Conservation (phyloP, 2,888 invertebrate species). For the Pristionchus exspectatus region DNA sequence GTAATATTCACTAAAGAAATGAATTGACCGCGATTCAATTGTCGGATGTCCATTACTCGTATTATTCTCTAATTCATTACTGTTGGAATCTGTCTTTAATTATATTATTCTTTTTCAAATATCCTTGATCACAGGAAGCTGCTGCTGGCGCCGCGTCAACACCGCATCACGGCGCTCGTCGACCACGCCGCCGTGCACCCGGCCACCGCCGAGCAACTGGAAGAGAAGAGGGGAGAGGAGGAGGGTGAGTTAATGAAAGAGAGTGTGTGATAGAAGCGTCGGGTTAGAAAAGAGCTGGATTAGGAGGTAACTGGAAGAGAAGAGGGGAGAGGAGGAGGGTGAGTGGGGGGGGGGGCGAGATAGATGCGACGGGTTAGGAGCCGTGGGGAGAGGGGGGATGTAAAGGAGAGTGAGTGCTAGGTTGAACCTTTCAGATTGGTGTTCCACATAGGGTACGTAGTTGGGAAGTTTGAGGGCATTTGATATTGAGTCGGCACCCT, state of each 20-base stretch:
- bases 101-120: background rate
- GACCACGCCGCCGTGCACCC: constrained; percentile 20
- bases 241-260: background rate
- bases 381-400: too few species aligned
- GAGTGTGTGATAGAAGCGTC: background rate
- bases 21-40: too few species aligned
- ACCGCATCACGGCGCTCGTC: background rate
- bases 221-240: background rate
- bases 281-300: background rate
- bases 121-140: background rate
- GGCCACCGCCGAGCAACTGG: background rate
- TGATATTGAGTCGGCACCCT: too few species aligned
- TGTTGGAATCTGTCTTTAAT: too few species aligned
- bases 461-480: too few species aligned
- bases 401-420: too few species aligned
- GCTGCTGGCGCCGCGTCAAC: constrained; percentile 29
- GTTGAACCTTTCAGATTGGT: too few species aligned
- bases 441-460: too few species aligned
- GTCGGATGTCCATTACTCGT: too few species aligned
- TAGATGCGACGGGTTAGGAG: background rate
- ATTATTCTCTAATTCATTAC: too few species aligned
- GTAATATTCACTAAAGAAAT: background rate
- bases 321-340: too few species aligned
- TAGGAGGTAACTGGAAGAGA: too few species aligned
- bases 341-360: background rate